These are phyloP conservation scores for Beris chalybata DNA, from an alignment of 2,888 invertebrate genomes.

Conservation along the genomic window DNA sequence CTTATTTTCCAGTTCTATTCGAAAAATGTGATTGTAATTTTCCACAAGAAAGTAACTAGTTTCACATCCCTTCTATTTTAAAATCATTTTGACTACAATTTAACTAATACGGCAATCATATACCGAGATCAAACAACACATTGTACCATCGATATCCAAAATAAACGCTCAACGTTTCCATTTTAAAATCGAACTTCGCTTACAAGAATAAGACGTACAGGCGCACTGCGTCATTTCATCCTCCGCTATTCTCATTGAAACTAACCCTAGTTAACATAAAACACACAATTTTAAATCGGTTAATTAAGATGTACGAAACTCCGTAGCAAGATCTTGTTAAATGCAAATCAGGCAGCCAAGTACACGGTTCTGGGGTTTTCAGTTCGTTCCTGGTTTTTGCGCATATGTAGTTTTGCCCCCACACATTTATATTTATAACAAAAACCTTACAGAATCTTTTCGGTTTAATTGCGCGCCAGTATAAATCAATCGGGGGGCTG, in stretches of 20 bases:
- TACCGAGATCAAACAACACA: too few species aligned
- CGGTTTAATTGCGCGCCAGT: conserved; percentile 37
- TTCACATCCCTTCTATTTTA: too few species aligned
- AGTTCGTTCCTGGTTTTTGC: conserved; percentile 33
- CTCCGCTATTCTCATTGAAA: background rate
- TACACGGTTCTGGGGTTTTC: conserved; percentile 33
- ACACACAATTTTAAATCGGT: conserved; percentile 35
- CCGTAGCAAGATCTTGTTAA: conserved; percentile 38
- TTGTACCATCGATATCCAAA: too few species aligned
- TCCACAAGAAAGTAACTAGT: too few species aligned
- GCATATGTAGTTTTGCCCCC: conserved; percentile 33
- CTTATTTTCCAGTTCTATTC: too few species aligned
- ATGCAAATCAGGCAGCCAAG: conserved; percentile 39
- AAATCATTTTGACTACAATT: too few species aligned
- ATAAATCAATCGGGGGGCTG: conserved; percentile 36
- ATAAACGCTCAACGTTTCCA: too few species aligned
- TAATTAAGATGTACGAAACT: conserved; percentile 40
- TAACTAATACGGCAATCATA: too few species aligned
- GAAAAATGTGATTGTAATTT: too few species aligned
- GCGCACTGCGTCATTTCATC: too few species aligned
- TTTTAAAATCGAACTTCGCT: too few species aligned
- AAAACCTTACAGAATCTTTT: conserved; percentile 26
- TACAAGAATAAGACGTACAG: too few species aligned
- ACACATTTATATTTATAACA: conserved; percentile 3
- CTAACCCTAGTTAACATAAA: conserved; percentile 31